Evolutionary conservation across 2,797 vertebrate species (phyloP).

Genomic region (Tarsius wallacei): DNA sequence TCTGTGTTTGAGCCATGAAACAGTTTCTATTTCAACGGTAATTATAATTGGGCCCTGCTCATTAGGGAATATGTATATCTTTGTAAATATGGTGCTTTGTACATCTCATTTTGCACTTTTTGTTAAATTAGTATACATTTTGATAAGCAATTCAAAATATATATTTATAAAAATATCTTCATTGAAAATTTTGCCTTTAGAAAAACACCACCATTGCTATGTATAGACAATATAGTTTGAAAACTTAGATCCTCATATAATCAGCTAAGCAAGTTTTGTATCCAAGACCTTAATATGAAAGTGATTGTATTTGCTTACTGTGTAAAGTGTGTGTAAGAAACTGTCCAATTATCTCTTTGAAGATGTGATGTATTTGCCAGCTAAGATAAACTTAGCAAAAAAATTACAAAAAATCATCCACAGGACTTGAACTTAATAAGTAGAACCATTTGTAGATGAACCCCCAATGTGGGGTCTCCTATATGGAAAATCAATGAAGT

Average conservation of each 20-base stretch:
- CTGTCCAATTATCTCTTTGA: not conserved
- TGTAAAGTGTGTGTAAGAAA: rapidly evolving
- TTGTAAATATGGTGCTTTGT: not conserved
- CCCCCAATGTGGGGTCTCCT: not conserved
- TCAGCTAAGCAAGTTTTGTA: not conserved
- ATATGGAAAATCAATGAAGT: no score
- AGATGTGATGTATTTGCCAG: not conserved
- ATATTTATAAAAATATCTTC: not conserved
- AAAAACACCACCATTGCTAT: not conserved
- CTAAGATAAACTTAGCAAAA: not conserved
- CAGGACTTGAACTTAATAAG: not conserved
- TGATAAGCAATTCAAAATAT: not conserved
- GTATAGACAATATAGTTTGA: not conserved
- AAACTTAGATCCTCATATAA: not conserved
- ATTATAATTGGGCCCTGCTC: not conserved
- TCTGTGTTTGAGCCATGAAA: rapidly evolving
- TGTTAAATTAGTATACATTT: not conserved
- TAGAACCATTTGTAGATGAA: not conserved
- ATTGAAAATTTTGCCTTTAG: not conserved
- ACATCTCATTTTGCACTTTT: rapidly evolving
- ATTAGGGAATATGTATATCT: rapidly evolving
- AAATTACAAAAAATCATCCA: not conserved
- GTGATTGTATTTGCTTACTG: no score
- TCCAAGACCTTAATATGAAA: rapidly evolving
- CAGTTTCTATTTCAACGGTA: not conserved